Evolutionary conservation across 2,888 invertebrate genomes (phyloP).

Genomic region (Lamellibrachia satsuma): DNA sequence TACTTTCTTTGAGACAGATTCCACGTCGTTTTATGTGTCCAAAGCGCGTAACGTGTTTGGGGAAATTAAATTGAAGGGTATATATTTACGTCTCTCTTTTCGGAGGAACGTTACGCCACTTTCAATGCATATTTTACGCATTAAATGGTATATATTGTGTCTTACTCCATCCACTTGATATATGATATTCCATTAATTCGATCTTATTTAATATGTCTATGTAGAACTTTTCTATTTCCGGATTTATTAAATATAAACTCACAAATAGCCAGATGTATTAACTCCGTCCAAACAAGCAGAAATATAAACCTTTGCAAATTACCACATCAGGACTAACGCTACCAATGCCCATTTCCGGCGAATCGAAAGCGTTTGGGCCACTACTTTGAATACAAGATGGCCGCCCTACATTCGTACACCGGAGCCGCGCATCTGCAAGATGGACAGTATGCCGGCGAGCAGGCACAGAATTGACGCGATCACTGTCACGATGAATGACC

Average conservation of each 20-base stretch:
- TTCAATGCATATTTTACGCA: no score
- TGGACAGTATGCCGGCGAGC: constrained; percentile 42
- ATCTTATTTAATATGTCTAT: background rate
- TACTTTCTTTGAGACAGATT: no score
- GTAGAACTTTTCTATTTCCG: background rate
- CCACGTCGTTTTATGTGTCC: no score
- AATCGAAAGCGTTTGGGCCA: background rate
- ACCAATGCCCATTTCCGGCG: background rate
- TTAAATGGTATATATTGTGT: no score
- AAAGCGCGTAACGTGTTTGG: no score
- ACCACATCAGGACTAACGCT: background rate
- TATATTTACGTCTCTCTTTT: no score
- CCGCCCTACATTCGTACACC: constrained; percentile 41
- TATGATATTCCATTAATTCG: background rate
- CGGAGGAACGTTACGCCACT: no score
- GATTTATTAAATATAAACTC: background rate
- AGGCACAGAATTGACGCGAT: constrained; percentile 40
- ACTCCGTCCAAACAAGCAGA: background rate
- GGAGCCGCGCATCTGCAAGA: constrained; percentile 43
- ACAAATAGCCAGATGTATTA: background rate
- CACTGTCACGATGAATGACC: constrained; percentile 43
- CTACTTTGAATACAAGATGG: background rate
- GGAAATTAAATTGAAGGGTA: no score
- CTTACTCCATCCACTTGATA: no score
- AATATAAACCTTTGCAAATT: background rate